Evolutionary conservation across 1,140 invertebrate species (phyloP), one percentile per base, ranked within the genome.

Genomic region (Sycophaga agraensis): DNA sequence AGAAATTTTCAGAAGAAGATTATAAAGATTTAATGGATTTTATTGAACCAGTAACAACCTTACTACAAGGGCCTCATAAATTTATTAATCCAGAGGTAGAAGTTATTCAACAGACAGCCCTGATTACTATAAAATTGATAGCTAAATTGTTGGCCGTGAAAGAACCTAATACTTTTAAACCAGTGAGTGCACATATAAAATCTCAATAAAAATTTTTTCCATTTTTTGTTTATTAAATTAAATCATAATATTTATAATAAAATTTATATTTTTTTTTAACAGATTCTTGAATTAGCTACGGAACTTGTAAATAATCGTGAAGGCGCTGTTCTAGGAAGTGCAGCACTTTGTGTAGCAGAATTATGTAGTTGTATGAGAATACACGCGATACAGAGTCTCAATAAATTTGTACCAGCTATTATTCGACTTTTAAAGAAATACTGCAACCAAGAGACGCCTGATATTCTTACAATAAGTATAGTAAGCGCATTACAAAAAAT

Each of bases 331-430:
- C 75, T 90, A 68, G 90, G 88, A 0, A 91, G 87, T 43, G 82
- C 90, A 11, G 84, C 92, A 16, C 81, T 95, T 21, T 94, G 92
- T 71, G 81, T 94, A 4, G 90, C 90, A 0, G 92, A 96, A 80
- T 75, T 95, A 12, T 89, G 88, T 60, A 82, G 82, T 37, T 86
- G 86, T 51, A 82, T 94, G 53, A 88, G 88, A 71, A 88, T 87
- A 0, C 86, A 92, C 65, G 86, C 90, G 0, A 84, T 96, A 12
- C 77, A 84, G 0, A 84, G 84, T 43, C 77, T 96, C 9, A 84
- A 88, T 11, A 87, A 86, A 68, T 92, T 93, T 61, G 89, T 95
- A 83, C 91, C 92, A 0, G 80, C 84, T n/a, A 74, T 95, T 12
- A 82, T 94, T 2, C 84, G 85, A 58, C 76, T 90, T 11, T 63